Conservation (phyloP, 1,140 invertebrate species). For the Tetragonula clypearis region DNA sequence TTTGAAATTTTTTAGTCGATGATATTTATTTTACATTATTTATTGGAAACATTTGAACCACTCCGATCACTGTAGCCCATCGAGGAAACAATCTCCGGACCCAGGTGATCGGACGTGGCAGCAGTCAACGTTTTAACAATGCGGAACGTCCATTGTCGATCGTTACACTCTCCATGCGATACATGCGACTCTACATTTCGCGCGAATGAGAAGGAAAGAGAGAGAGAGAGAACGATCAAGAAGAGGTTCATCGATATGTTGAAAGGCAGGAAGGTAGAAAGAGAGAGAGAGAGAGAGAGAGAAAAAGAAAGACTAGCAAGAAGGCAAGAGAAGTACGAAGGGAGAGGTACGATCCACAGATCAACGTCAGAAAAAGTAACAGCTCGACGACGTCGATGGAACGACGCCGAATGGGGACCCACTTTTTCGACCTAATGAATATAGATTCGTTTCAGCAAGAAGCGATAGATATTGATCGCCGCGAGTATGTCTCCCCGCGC, state of each 20-base stretch:
- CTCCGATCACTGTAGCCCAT: no score
- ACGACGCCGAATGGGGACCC: conserved; percentile 45
- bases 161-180: no score
- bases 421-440: conserved; percentile 63
- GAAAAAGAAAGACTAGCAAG: neutral
- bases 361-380: conserved; percentile 47
- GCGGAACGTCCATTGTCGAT: neutral
- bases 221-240: neutral
- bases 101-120: no score
- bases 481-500: conserved; percentile 53
- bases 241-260: neutral
- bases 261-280: neutral
- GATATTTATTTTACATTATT: no score
- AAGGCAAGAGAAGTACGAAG: neutral
- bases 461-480: conserved; percentile 64
- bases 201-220: neutral
- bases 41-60: no score
- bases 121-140: neutral
- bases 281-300: no score
- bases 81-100: no score
- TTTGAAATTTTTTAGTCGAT: no score
- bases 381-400: conserved; percentile 56
- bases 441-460: conserved; percentile 59
- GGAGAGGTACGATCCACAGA: conserved; percentile 27
- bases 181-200: no score